Evolutionary conservation across 2,797 vertebrate genomes (phyloP).

Genomic region (Spinus olivaceus): DNA sequence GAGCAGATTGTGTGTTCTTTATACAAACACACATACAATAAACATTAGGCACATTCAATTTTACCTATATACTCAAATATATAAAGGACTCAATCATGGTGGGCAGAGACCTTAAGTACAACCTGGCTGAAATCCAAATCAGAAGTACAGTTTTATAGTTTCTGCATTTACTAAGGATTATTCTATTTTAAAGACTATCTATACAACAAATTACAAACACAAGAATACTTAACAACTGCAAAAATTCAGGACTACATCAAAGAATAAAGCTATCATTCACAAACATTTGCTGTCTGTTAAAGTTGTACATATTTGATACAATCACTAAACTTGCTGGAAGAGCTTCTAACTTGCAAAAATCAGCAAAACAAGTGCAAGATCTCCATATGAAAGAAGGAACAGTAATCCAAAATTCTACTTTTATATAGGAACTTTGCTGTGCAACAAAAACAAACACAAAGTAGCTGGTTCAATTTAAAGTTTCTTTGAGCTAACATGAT

Average conservation of each 20-base stretch:
- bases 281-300: neutral
- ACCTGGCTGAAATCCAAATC: neutral
- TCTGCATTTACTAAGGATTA: neutral
- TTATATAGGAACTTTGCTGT: neutral
- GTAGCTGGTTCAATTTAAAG: neutral
- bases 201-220: neutral
- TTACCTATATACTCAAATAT: neutral
- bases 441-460: neutral
- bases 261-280: neutral
- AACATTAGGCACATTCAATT: neutral
- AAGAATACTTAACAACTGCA: neutral
- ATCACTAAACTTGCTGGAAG: neutral
- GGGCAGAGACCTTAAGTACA: neutral
- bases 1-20: neutral
- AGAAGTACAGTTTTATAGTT: neutral
- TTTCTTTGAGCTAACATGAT: neutral
- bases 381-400: neutral
- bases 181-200: neutral
- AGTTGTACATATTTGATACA: neutral
- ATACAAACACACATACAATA: neutral
- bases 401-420: neutral
- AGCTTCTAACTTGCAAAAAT: neutral
- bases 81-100: neutral
- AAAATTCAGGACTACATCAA: neutral
- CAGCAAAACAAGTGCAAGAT: neutral